Base-by-base conservation (phyloP, 2,113 vertebrate species). In the Oenanthe melanoleuca region DNA sequence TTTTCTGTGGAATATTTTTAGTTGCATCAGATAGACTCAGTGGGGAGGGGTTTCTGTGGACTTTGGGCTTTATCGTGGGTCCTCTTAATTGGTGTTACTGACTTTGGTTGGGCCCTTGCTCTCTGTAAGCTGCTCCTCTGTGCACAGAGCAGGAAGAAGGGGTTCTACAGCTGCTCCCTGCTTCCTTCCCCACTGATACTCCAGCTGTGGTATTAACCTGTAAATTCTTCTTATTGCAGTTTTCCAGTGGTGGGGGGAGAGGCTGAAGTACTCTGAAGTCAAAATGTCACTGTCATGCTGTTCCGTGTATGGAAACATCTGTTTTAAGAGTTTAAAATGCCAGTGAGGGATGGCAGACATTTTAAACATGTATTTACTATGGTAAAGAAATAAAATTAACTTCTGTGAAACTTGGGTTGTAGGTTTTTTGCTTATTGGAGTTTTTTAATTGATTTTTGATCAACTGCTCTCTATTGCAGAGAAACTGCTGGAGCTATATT, bases 291-390 rank as follows among this genome's bases (percentile, higher is more conserved):
- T 42, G 42, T 50, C 25, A 11, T 75, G 50, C 44, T 25, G 67
- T 86, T 82, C n/a, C 73, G 89, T 29, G 10, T 31, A 23, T 85
- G 73, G 28, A 73, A 91, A 61, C 40, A 53, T 60, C 40, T 69
- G 57, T 61, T 92, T 91, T 88, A 92, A 73, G 45, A 34, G 37
- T 89, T 84, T 72, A 50, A 94, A 92, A 85, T 88, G 40, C 49
- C 55, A 66, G 9, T 0, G 2, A 87, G 38, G 29, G 14, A 25
- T 77, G 40, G 26, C 52, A 88, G 86, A 20, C 26, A 4, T 63
- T 92, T 95, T 77, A 90, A 61, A 83, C 1, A 2, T 50, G 45
- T 1, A 5, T 55, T 61, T 70, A 34, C 8, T 45, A 1, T 59
- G n/a, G 38, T 80, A 61, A 81, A 87, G 57, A 81, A 93, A 75